phyloP scores from a whole-genome alignment of 2,113 vertebrate species.

The Marmota monax region DNA sequence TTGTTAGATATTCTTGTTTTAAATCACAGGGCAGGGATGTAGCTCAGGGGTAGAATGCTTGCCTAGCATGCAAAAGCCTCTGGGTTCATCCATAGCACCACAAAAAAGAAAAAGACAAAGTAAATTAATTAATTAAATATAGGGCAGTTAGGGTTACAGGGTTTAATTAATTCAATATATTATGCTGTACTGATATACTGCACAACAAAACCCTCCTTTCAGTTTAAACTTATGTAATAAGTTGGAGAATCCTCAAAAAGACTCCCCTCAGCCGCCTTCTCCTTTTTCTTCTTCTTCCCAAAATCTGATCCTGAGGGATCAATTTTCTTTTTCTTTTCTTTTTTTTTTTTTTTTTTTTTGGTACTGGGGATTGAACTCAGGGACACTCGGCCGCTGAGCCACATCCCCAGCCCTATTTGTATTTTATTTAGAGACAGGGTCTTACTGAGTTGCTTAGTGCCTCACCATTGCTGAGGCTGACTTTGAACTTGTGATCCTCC shows the following conservation, averaged over 20 bases:
- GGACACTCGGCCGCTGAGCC: no score
- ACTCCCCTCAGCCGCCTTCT: slow-evolving; percentile 59
- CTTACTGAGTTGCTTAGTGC: no score
- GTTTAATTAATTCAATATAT: slow-evolving; percentile 93
- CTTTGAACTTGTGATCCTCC: no score
- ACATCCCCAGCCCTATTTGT: no score
- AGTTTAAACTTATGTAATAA: slow-evolving; percentile 86
- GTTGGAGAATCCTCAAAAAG: slow-evolving; percentile 87
- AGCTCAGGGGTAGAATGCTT: no score
- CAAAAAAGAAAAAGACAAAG: background rate
- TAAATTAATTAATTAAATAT: slow-evolving; percentile 77
- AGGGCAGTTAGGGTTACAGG: slow-evolving; percentile 91
- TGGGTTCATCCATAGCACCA: no score
- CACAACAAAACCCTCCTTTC: slow-evolving; percentile 91
- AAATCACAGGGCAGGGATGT: slow-evolving; percentile 78
- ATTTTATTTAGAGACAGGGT: no score
- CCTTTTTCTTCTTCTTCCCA: background rate
- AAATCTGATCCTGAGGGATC: slow-evolving; percentile 78
- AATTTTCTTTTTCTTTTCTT: no score
- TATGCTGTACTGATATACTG: slow-evolving; percentile 91
- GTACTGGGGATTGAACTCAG: no score
- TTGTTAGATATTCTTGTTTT: slow-evolving; percentile 91
- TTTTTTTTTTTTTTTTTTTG: no score
- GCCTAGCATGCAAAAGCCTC: no score
- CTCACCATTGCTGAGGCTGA: no score